Percentiles rank a stretch among this genome's conserved stretches.
Conservation (phyloP, 2,113 vertebrate genomes). For the Pao palembangensis region DNA sequence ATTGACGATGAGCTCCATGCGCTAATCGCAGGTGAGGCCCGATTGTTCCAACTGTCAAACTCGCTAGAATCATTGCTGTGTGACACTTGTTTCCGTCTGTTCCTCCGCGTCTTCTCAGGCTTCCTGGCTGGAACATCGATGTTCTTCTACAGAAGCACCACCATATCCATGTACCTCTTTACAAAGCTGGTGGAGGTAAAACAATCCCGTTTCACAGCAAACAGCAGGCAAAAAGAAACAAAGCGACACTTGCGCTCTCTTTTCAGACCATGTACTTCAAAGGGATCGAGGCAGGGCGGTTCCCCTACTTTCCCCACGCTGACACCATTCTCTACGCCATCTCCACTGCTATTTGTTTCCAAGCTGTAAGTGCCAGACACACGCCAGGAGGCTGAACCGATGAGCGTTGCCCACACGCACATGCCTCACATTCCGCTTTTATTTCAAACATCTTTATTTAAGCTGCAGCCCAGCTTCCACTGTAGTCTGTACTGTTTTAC, state of each 20-base stretch:
- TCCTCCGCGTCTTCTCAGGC: slow-evolving; percentile 65
- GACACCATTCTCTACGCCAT: slow-evolving; percentile 94
- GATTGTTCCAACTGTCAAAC: not conserved
- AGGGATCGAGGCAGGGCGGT: slow-evolving; percentile 92
- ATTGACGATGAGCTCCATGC: slow-evolving; percentile 96
- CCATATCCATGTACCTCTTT: slow-evolving; percentile 98
- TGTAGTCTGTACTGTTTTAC: too few species aligned
- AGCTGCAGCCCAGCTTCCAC: too few species aligned
- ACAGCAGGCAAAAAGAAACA: not conserved
- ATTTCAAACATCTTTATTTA: too few species aligned
- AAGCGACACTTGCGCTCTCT: slow-evolving; percentile 1
- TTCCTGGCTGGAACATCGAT: slow-evolving; percentile 95
- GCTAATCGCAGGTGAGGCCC: slow-evolving; percentile 85
- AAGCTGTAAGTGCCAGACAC: slow-evolving; percentile 84
- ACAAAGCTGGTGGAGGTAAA: slow-evolving; percentile 97
- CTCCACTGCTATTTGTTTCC: slow-evolving; percentile 97
- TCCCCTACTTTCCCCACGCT: slow-evolving; percentile 94
- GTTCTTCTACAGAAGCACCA: slow-evolving; percentile 99
- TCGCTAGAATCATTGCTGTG: not conserved
- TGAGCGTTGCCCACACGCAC: too few species aligned
- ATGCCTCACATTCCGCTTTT: too few species aligned
- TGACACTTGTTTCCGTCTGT: not conserved
- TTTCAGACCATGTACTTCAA: slow-evolving; percentile 94
- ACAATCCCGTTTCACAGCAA: too few species aligned
- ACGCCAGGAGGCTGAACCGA: not conserved